A percentile compares a stretch with the other conserved stretches of the same genome.
These are phyloP conservation scores for Thunnus thynnus DNA, from an alignment of 2,113 vertebrate genomes.

Conservation along the genomic window DNA sequence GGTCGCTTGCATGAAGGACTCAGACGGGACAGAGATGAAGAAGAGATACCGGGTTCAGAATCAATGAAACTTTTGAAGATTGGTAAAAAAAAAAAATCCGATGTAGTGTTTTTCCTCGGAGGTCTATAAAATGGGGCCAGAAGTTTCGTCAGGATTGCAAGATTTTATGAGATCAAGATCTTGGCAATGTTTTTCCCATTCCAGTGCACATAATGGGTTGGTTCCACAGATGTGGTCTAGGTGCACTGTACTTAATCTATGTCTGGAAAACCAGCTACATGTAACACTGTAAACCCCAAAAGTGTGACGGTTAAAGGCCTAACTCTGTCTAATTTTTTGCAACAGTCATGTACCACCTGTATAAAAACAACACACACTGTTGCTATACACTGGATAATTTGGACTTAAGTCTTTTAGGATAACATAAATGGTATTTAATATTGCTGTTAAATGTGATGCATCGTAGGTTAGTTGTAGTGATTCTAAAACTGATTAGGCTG, in stretches of 20 bases:
- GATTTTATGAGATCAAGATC: not conserved
- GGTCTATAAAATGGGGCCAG: not conserved
- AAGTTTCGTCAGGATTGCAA: not conserved
- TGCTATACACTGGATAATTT: constrained; percentile 59
- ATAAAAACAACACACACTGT: constrained; percentile 14
- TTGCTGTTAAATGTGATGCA: constrained; percentile 72
- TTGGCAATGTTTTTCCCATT: not conserved
- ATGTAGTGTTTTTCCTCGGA: not conserved
- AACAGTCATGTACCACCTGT: constrained; percentile 31
- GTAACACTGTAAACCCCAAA: constrained; percentile 22
- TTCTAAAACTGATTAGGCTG: constrained; percentile 34
- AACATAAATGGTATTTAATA: constrained; percentile 64
- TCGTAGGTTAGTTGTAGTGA: constrained; percentile 67
- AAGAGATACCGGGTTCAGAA: constrained; percentile 59
- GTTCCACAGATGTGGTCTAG: constrained; percentile 6
- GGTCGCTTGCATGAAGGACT: constrained; percentile 80
- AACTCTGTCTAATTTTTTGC: constrained; percentile 21
- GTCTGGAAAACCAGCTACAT: not conserved
- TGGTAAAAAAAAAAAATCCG: not conserved
- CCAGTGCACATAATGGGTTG: not conserved
- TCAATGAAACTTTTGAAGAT: constrained; percentile 40
- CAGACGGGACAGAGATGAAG: constrained; percentile 47
- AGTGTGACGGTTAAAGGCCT: constrained; percentile 11
- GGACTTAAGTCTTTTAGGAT: constrained; percentile 26
- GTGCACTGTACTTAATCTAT: not conserved